These are phyloP conservation scores for Anthonomus grandis DNA, from an alignment of 1,140 invertebrate genomes.

Conservation along the genomic window DNA sequence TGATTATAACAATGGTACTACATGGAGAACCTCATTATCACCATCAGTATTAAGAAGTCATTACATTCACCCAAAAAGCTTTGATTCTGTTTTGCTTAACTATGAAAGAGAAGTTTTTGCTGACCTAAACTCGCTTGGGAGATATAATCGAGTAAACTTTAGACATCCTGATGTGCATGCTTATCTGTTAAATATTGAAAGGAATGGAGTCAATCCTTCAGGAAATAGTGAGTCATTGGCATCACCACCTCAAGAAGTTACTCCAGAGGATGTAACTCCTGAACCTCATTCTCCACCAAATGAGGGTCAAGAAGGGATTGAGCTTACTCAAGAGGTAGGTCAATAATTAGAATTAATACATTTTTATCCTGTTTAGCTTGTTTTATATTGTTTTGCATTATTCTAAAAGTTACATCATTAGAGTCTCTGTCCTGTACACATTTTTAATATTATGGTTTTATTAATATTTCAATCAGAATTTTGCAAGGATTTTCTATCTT, in stretches of 20 bases:
- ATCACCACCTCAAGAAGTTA: conserved; percentile 19
- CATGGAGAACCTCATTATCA: conserved; percentile 56
- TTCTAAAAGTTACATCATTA: too few relatives aligned
- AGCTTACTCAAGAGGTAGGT: conserved; percentile 45
- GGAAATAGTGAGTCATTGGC: conserved; percentile 23
- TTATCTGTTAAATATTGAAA: conserved; percentile 56
- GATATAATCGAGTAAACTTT: conserved; percentile 50
- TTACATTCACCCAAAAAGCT: conserved; percentile 68
- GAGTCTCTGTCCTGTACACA: too few relatives aligned
- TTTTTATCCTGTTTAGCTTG: too few relatives aligned
- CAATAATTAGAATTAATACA: too few relatives aligned
- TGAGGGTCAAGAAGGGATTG: conserved; percentile 25
- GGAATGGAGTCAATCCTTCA: conserved; percentile 22
- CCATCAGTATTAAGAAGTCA: conserved; percentile 54
- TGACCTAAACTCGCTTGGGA: conserved; percentile 65
- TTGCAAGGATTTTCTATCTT: too few relatives aligned
- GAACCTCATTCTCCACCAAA: conserved; percentile 2
- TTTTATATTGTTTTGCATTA: too few relatives aligned
- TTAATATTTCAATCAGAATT: too few relatives aligned
- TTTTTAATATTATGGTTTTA: too few relatives aligned
- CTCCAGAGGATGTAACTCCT: conserved; percentile 23
- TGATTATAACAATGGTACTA: conserved; percentile 61
- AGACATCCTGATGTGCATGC: conserved; percentile 54
- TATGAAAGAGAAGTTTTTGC: conserved; percentile 72
- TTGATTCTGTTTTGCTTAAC: conserved; percentile 68